Evolutionary conservation across 2,888 invertebrate genomes (phyloP).

Genomic region (Coleophora deauratella): DNA sequence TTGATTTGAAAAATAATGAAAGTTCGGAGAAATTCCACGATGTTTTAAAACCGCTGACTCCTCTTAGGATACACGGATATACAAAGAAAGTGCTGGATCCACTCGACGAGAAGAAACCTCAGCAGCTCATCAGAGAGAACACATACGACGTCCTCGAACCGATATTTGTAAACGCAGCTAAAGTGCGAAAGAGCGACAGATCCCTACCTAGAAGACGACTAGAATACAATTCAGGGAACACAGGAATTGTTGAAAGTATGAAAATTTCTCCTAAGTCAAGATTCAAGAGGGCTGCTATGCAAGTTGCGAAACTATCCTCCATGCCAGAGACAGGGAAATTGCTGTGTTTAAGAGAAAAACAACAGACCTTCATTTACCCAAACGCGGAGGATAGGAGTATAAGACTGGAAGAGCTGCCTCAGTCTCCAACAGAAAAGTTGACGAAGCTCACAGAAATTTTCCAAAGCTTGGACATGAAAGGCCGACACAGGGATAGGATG

Average conservation of each 20-base stretch:
- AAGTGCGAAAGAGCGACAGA: slow-evolving; percentile 30
- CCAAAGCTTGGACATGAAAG: slow-evolving; percentile 55
- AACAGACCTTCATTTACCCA: slow-evolving; percentile 41
- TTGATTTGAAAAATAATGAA: slow-evolving; percentile 45
- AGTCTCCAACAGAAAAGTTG: slow-evolving; percentile 47
- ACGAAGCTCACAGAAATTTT: slow-evolving; percentile 61
- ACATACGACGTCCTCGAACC: slow-evolving; percentile 65
- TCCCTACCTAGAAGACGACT: slow-evolving; percentile 16
- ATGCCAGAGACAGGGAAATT: slow-evolving; percentile 60
- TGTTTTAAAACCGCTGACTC: slow-evolving; percentile 57
- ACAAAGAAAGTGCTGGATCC: slow-evolving; percentile 38
- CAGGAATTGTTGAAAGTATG: slow-evolving; percentile 14
- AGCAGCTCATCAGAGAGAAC: slow-evolving; percentile 56
- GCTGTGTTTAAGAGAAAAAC: slow-evolving; percentile 50
- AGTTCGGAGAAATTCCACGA: slow-evolving; percentile 41
- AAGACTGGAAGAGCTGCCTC: slow-evolving; percentile 41
- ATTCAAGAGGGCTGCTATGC: slow-evolving; percentile 58
- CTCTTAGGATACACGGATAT: slow-evolving; percentile 46
- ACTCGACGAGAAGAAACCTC: slow-evolving; percentile 38
- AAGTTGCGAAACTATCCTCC: slow-evolving; percentile 51
- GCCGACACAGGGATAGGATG: slow-evolving; percentile 50
- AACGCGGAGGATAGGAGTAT: slow-evolving; percentile 28
- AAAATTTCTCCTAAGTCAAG: slow-evolving; percentile 53
- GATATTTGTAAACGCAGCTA: slow-evolving; percentile 40
- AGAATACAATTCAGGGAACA: slow-evolving; percentile 7